A percentile compares a stretch with the other conserved stretches of the same genome.
These are phyloP conservation scores for Ornithoptera priamus DNA, from an alignment of 2,888 invertebrate species.

Conservation along the genomic window DNA sequence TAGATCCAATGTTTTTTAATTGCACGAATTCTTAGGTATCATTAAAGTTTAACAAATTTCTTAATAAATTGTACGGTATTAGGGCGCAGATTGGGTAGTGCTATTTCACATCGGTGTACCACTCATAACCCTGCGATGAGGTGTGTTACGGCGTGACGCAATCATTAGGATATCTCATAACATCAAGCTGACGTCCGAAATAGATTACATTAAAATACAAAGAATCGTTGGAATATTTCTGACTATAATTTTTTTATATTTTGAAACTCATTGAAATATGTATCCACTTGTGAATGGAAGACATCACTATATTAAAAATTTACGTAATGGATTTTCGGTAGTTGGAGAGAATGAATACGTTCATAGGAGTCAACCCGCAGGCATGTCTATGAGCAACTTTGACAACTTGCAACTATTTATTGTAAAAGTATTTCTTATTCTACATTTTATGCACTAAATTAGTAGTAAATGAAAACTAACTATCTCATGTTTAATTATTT, in stretches of 20 bases:
- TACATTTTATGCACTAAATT: too few relatives aligned
- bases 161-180: conserved; percentile 34
- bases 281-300: conserved; percentile 71
- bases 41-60: conserved; percentile 64
- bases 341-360: background rate
- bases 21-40: conserved; percentile 47
- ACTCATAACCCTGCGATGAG: conserved; percentile 8
- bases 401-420: too few relatives aligned
- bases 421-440: too few relatives aligned
- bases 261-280: conserved; percentile 46
- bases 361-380: background rate
- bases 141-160: conserved; percentile 32
- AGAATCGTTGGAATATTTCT: conserved; percentile 40
- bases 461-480: too few relatives aligned
- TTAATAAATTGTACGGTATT: conserved; percentile 46
- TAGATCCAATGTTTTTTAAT: conserved; percentile 60
- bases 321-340: background rate
- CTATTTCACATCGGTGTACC: conserved; percentile 23
- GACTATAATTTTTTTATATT: conserved; percentile 41
- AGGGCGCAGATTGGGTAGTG: conserved; percentile 37
- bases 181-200: conserved; percentile 40
- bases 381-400: too few relatives aligned
- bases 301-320: conserved; percentile 39
- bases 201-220: conserved; percentile 40
- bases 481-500: too few relatives aligned